Evolutionary conservation across 2,888 invertebrate genomes (phyloP).

Genomic region (Andrena flavipes): DNA sequence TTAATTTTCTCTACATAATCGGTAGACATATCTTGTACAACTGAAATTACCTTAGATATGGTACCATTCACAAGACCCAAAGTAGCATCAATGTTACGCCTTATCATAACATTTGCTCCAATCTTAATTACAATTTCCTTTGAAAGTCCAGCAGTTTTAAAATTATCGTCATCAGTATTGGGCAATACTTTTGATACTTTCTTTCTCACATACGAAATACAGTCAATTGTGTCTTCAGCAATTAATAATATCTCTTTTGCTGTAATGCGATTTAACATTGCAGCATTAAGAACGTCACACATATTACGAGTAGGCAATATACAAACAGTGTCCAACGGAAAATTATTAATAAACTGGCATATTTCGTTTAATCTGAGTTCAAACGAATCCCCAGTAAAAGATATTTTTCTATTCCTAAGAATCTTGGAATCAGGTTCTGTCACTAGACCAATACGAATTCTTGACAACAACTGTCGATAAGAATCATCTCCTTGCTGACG

Average conservation of each 20-base stretch:
- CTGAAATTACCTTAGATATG: neutral
- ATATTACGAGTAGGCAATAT: neutral
- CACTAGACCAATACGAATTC: conserved; percentile 1
- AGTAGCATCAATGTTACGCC: too few relatives aligned
- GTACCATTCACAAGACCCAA: too few relatives aligned
- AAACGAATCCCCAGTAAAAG: neutral
- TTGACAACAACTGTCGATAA: neutral
- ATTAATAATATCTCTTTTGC: neutral
- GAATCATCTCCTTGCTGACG: neutral
- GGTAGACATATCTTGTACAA: neutral
- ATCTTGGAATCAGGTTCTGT: neutral
- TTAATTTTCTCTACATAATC: neutral
- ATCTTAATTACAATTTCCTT: neutral
- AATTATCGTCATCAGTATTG: neutral
- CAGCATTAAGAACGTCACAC: neutral
- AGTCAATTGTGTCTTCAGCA: neutral
- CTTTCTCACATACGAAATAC: neutral
- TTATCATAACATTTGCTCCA: neutral
- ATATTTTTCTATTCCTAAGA: neutral
- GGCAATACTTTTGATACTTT: neutral
- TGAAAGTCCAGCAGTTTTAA: neutral
- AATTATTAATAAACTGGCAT: neutral
- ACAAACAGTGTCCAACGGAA: neutral
- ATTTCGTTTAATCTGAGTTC: neutral
- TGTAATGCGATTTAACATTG: neutral